These are phyloP conservation scores for Notodonta ziczac DNA, from an alignment of 2,888 invertebrate genomes.

Conservation along the genomic window DNA sequence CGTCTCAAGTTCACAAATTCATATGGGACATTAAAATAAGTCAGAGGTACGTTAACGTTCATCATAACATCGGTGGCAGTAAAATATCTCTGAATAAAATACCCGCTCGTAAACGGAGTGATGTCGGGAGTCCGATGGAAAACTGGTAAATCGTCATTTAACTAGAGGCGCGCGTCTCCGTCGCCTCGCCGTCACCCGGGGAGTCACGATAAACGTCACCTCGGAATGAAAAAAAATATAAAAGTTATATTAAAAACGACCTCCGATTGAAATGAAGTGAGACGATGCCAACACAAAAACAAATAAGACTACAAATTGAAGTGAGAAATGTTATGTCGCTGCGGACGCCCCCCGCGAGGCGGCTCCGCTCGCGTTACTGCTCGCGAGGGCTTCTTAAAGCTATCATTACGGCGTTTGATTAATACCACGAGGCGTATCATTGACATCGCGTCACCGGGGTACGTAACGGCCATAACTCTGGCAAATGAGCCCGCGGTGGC, in stretches of 20 bases:
- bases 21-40: slow-evolving; percentile 72
- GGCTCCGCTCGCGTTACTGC: slow-evolving; percentile 42
- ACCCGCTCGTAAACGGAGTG: slow-evolving; percentile 78
- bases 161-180: slow-evolving; percentile 63
- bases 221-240: slow-evolving; percentile 76
- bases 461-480: slow-evolving; percentile 64
- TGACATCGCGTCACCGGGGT: slow-evolving; percentile 60
- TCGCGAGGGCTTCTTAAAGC: slow-evolving; percentile 42
- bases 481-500: slow-evolving; percentile 68
- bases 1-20: slow-evolving; percentile 68
- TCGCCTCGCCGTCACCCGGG: slow-evolving; percentile 67
- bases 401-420: slow-evolving; percentile 71
- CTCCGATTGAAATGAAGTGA: slow-evolving; percentile 75
- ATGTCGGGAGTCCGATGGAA: slow-evolving; percentile 75
- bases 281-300: slow-evolving; percentile 70
- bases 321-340: slow-evolving; percentile 79
- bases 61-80: slow-evolving; percentile 79
- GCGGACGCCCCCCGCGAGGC: slow-evolving; percentile 69
- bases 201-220: slow-evolving; percentile 80
- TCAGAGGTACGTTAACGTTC: slow-evolving; percentile 69
- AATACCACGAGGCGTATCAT: slow-evolving; percentile 65
- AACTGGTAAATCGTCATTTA: slow-evolving; percentile 79
- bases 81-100: slow-evolving; percentile 80
- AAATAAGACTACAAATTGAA: slow-evolving; percentile 76
- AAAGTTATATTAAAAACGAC: slow-evolving; percentile 69